Evolutionary conservation across 30 jellyfish, hydroid and myxozoan species (phyloP), one percentile per base, ranked within the genome.

Genomic region (Aurelia sp.): DNA sequence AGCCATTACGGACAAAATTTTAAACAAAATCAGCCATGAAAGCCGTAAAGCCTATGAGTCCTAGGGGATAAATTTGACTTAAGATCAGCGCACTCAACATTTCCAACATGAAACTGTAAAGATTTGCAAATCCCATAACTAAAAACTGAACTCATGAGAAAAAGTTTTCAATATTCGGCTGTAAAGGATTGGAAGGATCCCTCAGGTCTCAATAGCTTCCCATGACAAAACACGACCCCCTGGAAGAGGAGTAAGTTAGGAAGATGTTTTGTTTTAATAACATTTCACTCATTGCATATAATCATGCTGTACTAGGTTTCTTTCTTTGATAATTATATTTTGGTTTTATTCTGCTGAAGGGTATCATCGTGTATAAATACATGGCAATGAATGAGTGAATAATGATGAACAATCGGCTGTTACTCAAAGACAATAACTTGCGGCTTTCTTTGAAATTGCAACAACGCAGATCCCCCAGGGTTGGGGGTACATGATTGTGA

Each of bases 111-210:
- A n/a, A n/a, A n/a, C n/a, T n/a, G n/a, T n/a, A n/a, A n/a, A n/a
- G n/a, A n/a, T n/a, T n/a, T 72, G 63, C 84, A 72, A 53, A 41
- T 72, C 33, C 84, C 84, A 8, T 8, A 53, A 50, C 51, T 18
- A 18, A 50, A 24, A 53, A n/a, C 84, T 12, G 84, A 72, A 15
- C 51, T 72, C 8, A 27, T 53, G 69, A 72, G 51, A 72, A 72
- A 72, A 53, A n/a, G 68, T 8, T 72, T 50, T 38, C 44, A 50
- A 20, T 72, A 72, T 21, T 44, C 68, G 50, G 69, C 84, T 44
- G 47, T 72, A 48, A 72, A 72, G 27, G 84, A 48, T 16, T 72
- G 84, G 84, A n/a, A n/a, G 8, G 84, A 72, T 47, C 4, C 33
- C 20, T 41, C 68, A 8, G 44, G 24, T 44, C 44, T 72, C 10